A percentile compares a stretch with the other conserved stretches of the same genome.
These are phyloP conservation scores for Prionace glauca DNA, from an alignment of 2,797 vertebrate genomes.

Conservation along the genomic window DNA sequence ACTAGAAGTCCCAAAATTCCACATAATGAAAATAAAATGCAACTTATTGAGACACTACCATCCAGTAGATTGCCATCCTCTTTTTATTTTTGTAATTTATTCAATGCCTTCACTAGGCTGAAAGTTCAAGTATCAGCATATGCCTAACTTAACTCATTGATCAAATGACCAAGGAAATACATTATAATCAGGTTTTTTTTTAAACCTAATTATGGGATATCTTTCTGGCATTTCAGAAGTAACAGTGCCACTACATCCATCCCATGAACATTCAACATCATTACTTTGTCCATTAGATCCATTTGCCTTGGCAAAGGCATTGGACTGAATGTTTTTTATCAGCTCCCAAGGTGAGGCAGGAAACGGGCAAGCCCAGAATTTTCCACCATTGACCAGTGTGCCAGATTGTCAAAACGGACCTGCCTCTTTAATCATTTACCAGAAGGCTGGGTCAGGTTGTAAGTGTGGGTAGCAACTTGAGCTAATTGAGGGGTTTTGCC, in stretches of 20 bases:
- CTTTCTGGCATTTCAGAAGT: neutral
- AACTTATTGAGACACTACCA: neutral
- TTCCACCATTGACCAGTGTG: no score
- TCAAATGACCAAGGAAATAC: no score
- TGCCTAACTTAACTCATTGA: neutral
- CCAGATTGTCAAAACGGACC: no score
- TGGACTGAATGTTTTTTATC: neutral
- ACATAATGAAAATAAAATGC: neutral
- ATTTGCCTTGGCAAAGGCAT: neutral
- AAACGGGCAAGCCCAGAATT: neutral
- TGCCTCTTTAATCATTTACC: no score
- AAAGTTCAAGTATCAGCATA: neutral
- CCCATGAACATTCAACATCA: neutral
- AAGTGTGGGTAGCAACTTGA: no score
- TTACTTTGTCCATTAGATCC: neutral
- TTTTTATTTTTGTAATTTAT: neutral
- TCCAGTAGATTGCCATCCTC: neutral
- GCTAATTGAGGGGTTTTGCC: no score
- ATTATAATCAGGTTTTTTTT: neutral
- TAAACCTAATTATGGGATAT: neutral
- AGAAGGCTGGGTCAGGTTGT: no score
- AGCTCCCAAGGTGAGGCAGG: neutral
- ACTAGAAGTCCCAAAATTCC: slow-evolving; percentile 1
- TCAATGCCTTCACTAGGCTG: neutral
- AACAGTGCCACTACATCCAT: neutral